Evolutionary conservation across 2,797 vertebrate genomes (phyloP).

Genomic region (Remorina albescens): DNA sequence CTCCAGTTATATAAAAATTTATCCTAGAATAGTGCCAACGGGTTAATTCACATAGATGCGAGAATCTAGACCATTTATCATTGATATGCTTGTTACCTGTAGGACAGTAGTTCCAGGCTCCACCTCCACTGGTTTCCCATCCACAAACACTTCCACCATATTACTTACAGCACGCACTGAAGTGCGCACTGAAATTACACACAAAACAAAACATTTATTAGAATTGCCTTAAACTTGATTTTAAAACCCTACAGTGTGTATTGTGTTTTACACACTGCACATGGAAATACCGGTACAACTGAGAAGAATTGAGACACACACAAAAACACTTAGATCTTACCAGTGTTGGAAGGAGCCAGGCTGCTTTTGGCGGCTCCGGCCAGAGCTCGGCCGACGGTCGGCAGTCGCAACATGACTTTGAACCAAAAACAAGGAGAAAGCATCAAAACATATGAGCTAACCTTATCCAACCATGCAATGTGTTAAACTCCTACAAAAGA

Average conservation of each 20-base stretch:
- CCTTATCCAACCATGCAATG: background rate
- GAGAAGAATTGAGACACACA: slow-evolving; percentile 4
- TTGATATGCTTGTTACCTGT: slow-evolving; percentile 84
- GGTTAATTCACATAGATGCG: no score
- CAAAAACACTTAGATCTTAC: slow-evolving; percentile 58
- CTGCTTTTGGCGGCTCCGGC: slow-evolving; percentile 80
- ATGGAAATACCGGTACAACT: background rate
- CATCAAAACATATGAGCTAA: background rate
- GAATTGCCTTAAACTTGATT: background rate
- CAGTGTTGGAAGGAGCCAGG: slow-evolving; percentile 72
- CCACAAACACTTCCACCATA: slow-evolving; percentile 97
- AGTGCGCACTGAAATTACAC: slow-evolving; percentile 81
- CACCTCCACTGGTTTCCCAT: slow-evolving; percentile 93
- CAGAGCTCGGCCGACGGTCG: slow-evolving; percentile 80
- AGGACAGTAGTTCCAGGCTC: slow-evolving; percentile 96
- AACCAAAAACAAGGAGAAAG: slow-evolving; percentile 21
- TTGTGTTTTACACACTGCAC: background rate
- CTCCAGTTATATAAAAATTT: background rate
- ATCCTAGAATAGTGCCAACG: background rate
- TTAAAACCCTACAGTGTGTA: no score
- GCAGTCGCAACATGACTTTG: slow-evolving; percentile 87
- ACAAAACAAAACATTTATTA: slow-evolving; percentile 8
- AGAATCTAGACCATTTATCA: background rate
- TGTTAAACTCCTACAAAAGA: background rate
- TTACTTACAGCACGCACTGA: slow-evolving; percentile 89